phyloP scores from a whole-genome alignment of 2,113 vertebrate genomes.

The Syrrhaptes paradoxus region DNA sequence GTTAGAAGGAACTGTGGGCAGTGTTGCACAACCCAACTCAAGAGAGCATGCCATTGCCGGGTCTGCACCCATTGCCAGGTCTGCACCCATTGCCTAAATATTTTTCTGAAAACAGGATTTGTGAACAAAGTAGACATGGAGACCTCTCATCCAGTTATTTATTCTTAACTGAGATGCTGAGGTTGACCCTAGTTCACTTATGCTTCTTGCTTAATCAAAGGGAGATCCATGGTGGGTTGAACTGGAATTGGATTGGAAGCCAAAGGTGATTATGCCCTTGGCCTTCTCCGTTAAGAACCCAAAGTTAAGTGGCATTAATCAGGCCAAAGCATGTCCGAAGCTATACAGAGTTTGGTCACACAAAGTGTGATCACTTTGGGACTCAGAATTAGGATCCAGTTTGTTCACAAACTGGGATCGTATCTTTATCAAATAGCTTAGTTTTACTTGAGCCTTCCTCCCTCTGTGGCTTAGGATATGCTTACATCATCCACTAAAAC shows the following conservation, averaged over 20 bases:
- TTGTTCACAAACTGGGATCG: not conserved
- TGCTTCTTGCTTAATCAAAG: not conserved
- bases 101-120: not conserved
- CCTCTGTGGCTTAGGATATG: not conserved
- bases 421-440: not conserved
- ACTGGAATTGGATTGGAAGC: not conserved
- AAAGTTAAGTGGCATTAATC: not conserved
- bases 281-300: not conserved
- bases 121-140: not conserved
- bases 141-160: not conserved
- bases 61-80: not conserved
- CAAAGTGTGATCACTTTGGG: not conserved
- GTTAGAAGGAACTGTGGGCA: not conserved
- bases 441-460: not conserved
- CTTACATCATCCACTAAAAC: not conserved
- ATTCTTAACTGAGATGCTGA: not conserved
- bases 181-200: not conserved
- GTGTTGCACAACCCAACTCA: not conserved
- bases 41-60: not conserved
- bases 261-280: not conserved
- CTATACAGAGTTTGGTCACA: not conserved
- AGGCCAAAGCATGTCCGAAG: not conserved
- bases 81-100: not conserved
- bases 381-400: not conserved
- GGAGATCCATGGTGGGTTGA: not conserved